Conservation (phyloP, 2,888 invertebrate species). For the Augiades crinisus region DNA sequence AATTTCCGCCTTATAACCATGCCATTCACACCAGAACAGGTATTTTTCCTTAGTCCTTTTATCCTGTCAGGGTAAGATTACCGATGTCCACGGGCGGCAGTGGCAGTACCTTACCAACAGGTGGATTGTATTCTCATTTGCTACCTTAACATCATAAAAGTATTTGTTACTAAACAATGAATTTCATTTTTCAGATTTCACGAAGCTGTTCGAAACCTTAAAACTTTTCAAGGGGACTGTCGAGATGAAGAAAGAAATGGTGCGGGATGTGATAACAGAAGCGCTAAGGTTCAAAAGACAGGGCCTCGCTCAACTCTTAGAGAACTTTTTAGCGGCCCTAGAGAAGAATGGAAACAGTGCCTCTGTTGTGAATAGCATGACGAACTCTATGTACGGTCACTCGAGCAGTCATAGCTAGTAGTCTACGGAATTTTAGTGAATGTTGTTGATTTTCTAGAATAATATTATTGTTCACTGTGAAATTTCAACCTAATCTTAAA, state of each 20-base stretch:
- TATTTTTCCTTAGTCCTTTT: no score
- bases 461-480: slow-evolving; percentile 19
- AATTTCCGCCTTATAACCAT: no score
- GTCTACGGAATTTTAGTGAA: slow-evolving; percentile 29
- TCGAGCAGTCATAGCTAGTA: slow-evolving; percentile 70
- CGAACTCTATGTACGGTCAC: slow-evolving; percentile 58
- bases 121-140: no score
- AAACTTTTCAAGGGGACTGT: slow-evolving; percentile 86
- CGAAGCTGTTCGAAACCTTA: slow-evolving; percentile 85
- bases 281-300: slow-evolving; percentile 89
- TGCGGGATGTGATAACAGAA: slow-evolving; percentile 88
- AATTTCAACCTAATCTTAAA: slow-evolving; percentile 21
- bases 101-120: no score
- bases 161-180: background rate
- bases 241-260: slow-evolving; percentile 85
- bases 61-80: no score
- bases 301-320: slow-evolving; percentile 84
- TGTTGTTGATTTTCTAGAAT: slow-evolving; percentile 25
- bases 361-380: slow-evolving; percentile 59
- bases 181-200: slow-evolving; percentile 82
- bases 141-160: no score
- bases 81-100: no score
- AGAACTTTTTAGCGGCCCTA: slow-evolving; percentile 82
- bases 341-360: slow-evolving; percentile 77
- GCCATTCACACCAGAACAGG: no score